Conservation (phyloP, 1,140 invertebrate species). For the Chlorops oryzae region DNA sequence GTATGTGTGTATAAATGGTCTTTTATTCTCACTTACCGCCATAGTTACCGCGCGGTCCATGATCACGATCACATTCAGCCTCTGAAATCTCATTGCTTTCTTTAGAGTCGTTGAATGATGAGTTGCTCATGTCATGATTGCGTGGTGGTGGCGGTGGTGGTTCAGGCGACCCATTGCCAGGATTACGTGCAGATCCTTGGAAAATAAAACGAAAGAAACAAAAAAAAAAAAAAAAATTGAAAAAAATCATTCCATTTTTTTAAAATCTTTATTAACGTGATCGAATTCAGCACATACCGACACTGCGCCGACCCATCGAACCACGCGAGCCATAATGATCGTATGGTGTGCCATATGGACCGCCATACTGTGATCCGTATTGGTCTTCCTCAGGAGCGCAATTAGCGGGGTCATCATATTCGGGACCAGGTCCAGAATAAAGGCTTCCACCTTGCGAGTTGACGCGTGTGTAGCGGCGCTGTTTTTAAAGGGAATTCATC, state of each 20-base stretch:
- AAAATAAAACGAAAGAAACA: constrained; percentile 8
- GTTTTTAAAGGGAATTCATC: neutral
- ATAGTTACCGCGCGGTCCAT: constrained; percentile 65
- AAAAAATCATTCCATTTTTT: neutral
- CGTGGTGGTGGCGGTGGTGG: constrained; percentile 73
- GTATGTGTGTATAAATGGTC: no score
- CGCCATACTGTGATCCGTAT: constrained; percentile 76
- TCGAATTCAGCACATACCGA: constrained; percentile 49
- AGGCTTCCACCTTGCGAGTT: constrained; percentile 46
- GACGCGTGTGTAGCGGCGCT: constrained; percentile 46
- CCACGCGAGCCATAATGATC: constrained; percentile 80
- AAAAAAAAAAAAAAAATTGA: neutral
- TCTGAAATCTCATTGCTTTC: constrained; percentile 90
- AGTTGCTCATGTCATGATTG: constrained; percentile 64
- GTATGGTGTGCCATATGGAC: constrained; percentile 72
- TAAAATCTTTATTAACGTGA: neutral
- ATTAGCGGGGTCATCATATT: constrained; percentile 88
- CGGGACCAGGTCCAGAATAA: constrained; percentile 56
- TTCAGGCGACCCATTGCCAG: constrained; percentile 65
- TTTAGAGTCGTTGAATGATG: constrained; percentile 82
- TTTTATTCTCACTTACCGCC: constrained; percentile 71
- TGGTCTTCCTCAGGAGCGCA: constrained; percentile 84
- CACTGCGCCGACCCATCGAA: constrained; percentile 64
- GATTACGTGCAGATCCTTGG: constrained; percentile 61
- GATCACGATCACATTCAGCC: constrained; percentile 82